Conservation (phyloP, 37 sponge, comb jelly and placozoan genomes). For the Ephydatia muelleri region DNA sequence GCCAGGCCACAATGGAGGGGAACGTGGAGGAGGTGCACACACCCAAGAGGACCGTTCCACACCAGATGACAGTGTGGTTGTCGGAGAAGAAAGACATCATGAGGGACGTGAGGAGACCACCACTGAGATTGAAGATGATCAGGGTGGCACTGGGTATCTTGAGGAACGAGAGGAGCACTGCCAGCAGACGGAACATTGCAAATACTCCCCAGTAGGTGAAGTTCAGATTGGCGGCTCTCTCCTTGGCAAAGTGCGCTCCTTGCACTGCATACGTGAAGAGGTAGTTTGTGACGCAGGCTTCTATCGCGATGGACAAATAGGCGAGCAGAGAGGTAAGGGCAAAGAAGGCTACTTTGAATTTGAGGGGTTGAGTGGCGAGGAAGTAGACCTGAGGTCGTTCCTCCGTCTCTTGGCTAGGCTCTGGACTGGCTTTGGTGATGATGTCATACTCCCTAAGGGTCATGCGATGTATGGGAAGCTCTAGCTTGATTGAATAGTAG, state of each 20-base stretch:
- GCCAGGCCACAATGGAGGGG: slow-evolving; percentile 49
- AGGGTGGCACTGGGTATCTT: slow-evolving; percentile 36
- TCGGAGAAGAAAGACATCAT: slow-evolving; percentile 14
- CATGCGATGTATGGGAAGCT: neutral
- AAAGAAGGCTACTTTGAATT: slow-evolving; percentile 14
- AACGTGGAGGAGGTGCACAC: slow-evolving; percentile 43
- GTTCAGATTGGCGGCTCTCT: slow-evolving; percentile 37
- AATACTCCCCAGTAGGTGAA: slow-evolving; percentile 70
- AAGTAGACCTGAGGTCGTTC: too few relatives aligned
- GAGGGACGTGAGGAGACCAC: slow-evolving; percentile 38
- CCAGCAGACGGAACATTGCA: slow-evolving; percentile 37
- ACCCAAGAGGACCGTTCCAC: slow-evolving; percentile 43
- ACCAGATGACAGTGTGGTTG: slow-evolving; percentile 34
- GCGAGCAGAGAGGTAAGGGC: slow-evolving; percentile 14
- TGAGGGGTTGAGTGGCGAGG: neutral
- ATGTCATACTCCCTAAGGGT: too few relatives aligned
- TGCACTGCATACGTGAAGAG: slow-evolving; percentile 60
- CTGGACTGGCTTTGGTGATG: too few relatives aligned
- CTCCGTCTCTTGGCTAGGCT: too few relatives aligned
- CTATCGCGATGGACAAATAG: slow-evolving; percentile 47
- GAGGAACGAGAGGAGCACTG: slow-evolving; percentile 24
- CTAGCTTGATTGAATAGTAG: slow-evolving; percentile 29
- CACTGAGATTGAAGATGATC: slow-evolving; percentile 32
- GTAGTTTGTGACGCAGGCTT: slow-evolving; percentile 44
- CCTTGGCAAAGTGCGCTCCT: slow-evolving; percentile 34